These are phyloP conservation scores for Coelopa frigida DNA, from an alignment of 1,140 invertebrate genomes.

Conservation along the genomic window DNA sequence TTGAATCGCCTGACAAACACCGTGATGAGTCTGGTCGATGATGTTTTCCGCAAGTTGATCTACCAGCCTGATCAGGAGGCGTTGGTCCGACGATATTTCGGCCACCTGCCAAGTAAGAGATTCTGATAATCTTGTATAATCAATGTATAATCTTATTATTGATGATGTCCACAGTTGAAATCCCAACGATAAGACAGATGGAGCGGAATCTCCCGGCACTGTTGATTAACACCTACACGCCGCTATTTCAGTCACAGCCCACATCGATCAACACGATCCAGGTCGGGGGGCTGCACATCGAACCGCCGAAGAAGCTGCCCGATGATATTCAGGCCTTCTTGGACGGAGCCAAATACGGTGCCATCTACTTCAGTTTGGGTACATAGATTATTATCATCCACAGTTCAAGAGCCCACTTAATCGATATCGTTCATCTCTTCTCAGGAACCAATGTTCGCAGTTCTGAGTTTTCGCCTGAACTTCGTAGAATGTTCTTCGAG, in stretches of 20 bases:
- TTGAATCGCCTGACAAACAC: conserved; percentile 40
- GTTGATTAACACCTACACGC: conserved; percentile 40
- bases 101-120: conserved; percentile 26
- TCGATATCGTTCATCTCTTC: neutral
- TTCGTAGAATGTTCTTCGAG: conserved; percentile 44
- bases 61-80: conserved; percentile 42
- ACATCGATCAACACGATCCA: conserved; percentile 30
- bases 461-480: conserved; percentile 20
- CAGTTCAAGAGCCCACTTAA: neutral
- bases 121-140: neutral
- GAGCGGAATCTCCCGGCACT: conserved; percentile 46
- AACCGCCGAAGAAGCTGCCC: conserved; percentile 37
- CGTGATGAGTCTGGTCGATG: conserved; percentile 24
- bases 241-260: conserved; percentile 33
- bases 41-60: conserved; percentile 21
- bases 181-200: conserved; percentile 47
- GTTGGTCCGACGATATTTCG: conserved; percentile 34
- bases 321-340: conserved; percentile 42
- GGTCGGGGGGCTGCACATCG: conserved; percentile 43
- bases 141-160: conserved; percentile 8
- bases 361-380: conserved; percentile 54
- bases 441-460: neutral
- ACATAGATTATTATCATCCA: conserved; percentile 1
- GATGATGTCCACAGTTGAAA: conserved; percentile 32
- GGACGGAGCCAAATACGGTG: conserved; percentile 47